Evolutionary conservation across 2,888 invertebrate species (phyloP).

Genomic region (Ellobium chinense): DNA sequence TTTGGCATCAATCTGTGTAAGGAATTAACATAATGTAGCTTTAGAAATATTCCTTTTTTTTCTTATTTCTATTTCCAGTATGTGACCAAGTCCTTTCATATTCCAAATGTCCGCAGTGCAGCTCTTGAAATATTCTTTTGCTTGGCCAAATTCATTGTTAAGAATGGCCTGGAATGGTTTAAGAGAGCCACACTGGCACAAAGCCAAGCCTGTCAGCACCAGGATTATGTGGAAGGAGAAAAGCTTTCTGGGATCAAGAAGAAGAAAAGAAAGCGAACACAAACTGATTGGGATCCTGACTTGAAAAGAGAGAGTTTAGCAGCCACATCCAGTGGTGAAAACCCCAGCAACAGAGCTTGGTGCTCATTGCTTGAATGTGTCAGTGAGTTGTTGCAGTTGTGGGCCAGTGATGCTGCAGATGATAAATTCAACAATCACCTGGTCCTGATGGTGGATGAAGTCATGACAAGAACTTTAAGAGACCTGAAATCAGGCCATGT

Average conservation of each 20-base stretch:
- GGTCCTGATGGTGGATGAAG: constrained; percentile 1
- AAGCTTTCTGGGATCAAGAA: too few species aligned
- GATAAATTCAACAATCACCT: constrained; percentile 14
- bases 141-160: constrained; percentile 29
- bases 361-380: constrained; percentile 1
- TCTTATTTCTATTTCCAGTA: constrained; percentile 33
- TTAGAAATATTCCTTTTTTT: too few species aligned
- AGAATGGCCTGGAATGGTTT: constrained; percentile 26
- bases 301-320: neutral
- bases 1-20: too few species aligned
- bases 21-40: too few species aligned
- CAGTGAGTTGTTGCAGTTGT: constrained; percentile 3
- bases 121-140: constrained; percentile 25
- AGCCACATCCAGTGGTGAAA: neutral
- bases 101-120: neutral
- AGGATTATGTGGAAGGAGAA: neutral
- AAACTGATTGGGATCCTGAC: too few species aligned
- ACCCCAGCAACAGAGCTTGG: neutral
- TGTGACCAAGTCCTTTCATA: constrained; percentile 13
- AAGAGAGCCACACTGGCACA: neutral
- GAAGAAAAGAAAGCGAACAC: constrained; percentile 20
- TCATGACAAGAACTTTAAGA: neutral
- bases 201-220: too few species aligned
- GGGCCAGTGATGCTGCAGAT: constrained; percentile 9
- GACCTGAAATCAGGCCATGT: neutral